Percentiles rank a stretch among this genome's conserved stretches.
Conservation (phyloP, 37 sponge, comb jelly and placozoan species). For the Ephydatia muelleri region DNA sequence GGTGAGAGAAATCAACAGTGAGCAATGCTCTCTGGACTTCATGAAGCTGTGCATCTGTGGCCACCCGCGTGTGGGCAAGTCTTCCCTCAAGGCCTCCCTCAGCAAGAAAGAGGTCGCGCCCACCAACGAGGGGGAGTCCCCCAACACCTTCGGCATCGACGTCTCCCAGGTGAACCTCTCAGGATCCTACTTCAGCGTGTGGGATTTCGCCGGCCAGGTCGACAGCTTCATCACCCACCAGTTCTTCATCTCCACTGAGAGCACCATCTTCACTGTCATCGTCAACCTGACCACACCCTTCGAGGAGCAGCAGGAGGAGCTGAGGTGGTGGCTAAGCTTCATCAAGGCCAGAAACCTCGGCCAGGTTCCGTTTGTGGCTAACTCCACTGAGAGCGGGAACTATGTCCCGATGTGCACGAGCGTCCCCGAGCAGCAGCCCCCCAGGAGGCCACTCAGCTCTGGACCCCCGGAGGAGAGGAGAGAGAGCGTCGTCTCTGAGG, state of each 20-base stretch:
- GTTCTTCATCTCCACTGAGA: slow-evolving; percentile 77
- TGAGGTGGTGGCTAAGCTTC: slow-evolving; percentile 70
- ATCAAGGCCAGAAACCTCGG: slow-evolving; percentile 79
- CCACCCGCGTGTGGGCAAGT: slow-evolving; percentile 61
- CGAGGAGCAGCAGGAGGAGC: slow-evolving; percentile 35
- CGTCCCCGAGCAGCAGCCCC: too few relatives aligned
- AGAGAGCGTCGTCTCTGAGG: background rate
- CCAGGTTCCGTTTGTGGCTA: slow-evolving; percentile 14
- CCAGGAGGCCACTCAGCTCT: background rate
- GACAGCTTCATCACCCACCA: slow-evolving; percentile 77
- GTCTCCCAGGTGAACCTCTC: slow-evolving; percentile 46
- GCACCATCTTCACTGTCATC: slow-evolving; percentile 60
- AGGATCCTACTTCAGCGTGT: slow-evolving; percentile 55
- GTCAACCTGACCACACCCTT: slow-evolving; percentile 51
- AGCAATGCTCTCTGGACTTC: slow-evolving; percentile 47
- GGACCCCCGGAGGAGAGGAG: background rate
- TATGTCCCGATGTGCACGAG: slow-evolving; percentile 28
- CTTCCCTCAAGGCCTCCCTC: slow-evolving; percentile 61
- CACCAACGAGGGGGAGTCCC: slow-evolving; percentile 23
- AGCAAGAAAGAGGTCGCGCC: slow-evolving; percentile 15
- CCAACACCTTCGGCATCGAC: slow-evolving; percentile 64
- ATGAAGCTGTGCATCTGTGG: slow-evolving; percentile 84
- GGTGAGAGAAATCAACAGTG: slow-evolving; percentile 53
- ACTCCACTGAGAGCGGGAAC: slow-evolving; percentile 6
- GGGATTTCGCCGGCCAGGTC: slow-evolving; percentile 86